phyloP scores from a whole-genome alignment of 2,113 vertebrate species.

The Ochotona princeps region DNA sequence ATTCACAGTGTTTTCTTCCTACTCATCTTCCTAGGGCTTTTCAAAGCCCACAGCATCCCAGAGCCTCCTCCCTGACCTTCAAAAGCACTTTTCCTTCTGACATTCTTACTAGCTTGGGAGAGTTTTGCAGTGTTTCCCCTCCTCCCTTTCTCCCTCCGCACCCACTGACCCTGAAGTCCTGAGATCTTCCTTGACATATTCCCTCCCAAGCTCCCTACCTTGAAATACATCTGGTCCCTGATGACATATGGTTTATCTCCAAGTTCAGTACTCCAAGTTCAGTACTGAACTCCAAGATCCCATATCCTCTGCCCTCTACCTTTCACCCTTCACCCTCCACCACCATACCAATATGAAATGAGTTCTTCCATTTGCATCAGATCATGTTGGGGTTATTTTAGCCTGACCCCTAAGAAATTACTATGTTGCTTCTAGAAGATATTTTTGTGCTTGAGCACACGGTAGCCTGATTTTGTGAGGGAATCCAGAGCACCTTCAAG shows the following conservation, averaged over 20 bases:
- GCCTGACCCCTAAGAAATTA: neutral
- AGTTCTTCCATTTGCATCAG: neutral
- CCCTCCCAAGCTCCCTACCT: neutral
- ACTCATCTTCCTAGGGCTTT: neutral
- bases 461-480: constrained; percentile 14
- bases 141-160: no score
- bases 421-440: constrained; percentile 39
- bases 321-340: neutral
- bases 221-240: constrained; percentile 13
- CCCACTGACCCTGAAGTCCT: neutral
- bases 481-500: neutral
- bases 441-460: neutral
- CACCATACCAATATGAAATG: neutral
- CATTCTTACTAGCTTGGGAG: neutral
- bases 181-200: neutral
- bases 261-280: constrained; percentile 37
- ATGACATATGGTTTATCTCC: constrained; percentile 26
- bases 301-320: neutral
- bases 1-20: constrained; percentile 45
- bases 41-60: neutral
- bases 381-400: neutral
- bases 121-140: neutral
- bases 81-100: neutral
- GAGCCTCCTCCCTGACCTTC: neutral
- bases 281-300: neutral